A percentile compares a stretch with the other conserved stretches of the same genome.
phyloP scores from a whole-genome alignment of 2,888 invertebrate species.

The Druceiella hillmani region DNA sequence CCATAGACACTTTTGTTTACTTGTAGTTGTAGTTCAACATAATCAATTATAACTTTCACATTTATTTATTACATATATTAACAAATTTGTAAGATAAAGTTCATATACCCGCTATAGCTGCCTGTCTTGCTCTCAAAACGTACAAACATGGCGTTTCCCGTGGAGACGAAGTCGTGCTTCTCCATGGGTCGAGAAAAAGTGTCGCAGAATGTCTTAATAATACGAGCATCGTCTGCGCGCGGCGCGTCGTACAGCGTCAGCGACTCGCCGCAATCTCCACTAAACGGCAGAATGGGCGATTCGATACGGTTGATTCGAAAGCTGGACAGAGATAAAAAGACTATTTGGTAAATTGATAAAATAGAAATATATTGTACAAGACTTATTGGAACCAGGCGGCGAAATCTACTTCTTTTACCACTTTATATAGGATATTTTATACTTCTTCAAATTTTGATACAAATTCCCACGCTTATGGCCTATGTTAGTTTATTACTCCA shows the following conservation, averaged over 20 bases:
- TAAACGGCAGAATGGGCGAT: slow-evolving; percentile 79
- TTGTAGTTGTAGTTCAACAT: no score
- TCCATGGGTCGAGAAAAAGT: slow-evolving; percentile 91
- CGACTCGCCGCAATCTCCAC: slow-evolving; percentile 86
- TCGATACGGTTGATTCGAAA: slow-evolving; percentile 86
- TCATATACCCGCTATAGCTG: slow-evolving; percentile 81
- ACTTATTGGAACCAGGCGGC: no score
- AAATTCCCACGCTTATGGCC: no score
- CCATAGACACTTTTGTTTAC: no score
- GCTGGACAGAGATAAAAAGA: slow-evolving; percentile 36
- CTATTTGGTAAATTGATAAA: slow-evolving; percentile 11
- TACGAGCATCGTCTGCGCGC: slow-evolving; percentile 82
- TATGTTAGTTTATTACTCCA: no score
- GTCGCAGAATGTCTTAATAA: slow-evolving; percentile 92
- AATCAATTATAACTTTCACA: no score
- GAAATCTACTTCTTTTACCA: no score
- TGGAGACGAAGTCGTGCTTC: slow-evolving; percentile 88
- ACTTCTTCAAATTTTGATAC: no score
- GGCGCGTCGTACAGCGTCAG: slow-evolving; percentile 85
- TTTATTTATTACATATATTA: no score
- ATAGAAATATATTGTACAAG: no score
- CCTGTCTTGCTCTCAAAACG: slow-evolving; percentile 89
- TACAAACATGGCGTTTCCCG: slow-evolving; percentile 80
- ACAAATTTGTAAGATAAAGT: no score
- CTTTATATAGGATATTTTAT: no score